A percentile compares a stretch with the other conserved stretches of the same genome.
Conservation (phyloP, 2,888 invertebrate genomes). For the Psylliodes chrysocephalus region DNA sequence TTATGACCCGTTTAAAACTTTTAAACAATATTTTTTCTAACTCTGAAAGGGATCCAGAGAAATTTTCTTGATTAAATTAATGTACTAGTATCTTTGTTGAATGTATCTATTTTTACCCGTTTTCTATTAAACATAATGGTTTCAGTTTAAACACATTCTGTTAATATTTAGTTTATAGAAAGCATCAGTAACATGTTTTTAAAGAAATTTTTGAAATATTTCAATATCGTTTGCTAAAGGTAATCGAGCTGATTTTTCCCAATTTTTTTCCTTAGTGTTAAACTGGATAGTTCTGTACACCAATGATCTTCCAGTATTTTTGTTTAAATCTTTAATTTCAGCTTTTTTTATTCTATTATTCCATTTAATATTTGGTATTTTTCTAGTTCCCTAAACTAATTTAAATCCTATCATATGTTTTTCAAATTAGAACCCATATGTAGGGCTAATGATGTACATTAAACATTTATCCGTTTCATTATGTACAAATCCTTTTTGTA, state of each 20-base stretch:
- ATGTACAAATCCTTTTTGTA: slow-evolving; percentile 40
- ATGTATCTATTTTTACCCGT: slow-evolving; percentile 41
- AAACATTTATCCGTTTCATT: slow-evolving; percentile 32
- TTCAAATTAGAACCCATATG: slow-evolving; percentile 44
- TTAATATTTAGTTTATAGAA: slow-evolving; percentile 38
- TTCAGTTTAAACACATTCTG: slow-evolving; percentile 40
- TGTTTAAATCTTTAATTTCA: slow-evolving; percentile 13
- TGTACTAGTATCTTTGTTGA: slow-evolving; percentile 3
- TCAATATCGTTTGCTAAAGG: slow-evolving; percentile 46
- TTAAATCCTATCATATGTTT: slow-evolving; percentile 37
- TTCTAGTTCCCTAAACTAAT: slow-evolving; percentile 36
- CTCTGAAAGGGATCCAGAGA: slow-evolving; percentile 17
- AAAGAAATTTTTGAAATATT: slow-evolving; percentile 38
- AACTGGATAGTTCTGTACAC: slow-evolving; percentile 47
- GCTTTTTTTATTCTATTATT: slow-evolving; percentile 11
- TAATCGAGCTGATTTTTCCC: slow-evolving; percentile 41
- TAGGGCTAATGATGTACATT: slow-evolving; percentile 38
- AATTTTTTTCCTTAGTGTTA: slow-evolving; percentile 47
- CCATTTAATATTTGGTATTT: slow-evolving; percentile 28
- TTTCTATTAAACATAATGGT: slow-evolving; percentile 46
- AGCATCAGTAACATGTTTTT: slow-evolving; percentile 32
- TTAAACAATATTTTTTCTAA: slow-evolving; percentile 34
- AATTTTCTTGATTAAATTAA: slow-evolving; percentile 33
- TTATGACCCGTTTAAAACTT: slow-evolving; percentile 41
- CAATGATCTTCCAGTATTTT: slow-evolving; percentile 43